Evolutionary conservation across 2,797 vertebrate species (phyloP).

Genomic region (Lemur catta): DNA sequence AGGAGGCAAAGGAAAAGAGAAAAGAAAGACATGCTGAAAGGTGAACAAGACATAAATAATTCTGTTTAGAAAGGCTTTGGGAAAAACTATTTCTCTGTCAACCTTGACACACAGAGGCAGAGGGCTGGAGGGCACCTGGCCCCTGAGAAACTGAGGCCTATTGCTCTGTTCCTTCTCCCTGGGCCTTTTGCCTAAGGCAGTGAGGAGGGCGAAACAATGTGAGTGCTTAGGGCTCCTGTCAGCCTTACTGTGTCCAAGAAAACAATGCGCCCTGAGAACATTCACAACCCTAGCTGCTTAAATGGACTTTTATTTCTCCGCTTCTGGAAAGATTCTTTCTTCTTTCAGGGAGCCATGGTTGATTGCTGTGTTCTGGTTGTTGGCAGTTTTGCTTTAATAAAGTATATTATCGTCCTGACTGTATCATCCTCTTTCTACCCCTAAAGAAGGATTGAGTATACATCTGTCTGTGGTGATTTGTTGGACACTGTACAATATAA

Average conservation of each 20-base stretch:
- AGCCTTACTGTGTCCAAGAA: neutral
- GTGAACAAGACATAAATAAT: neutral
- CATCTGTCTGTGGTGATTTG: neutral
- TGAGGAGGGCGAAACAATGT: neutral
- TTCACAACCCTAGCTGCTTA: neutral
- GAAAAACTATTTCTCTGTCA: neutral
- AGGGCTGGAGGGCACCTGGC: too few species aligned
- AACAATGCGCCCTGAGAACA: neutral
- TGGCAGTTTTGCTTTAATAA: neutral
- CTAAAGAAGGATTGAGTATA: neutral
- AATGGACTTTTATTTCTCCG: neutral
- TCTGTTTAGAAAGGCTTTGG: neutral
- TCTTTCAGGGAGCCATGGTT: neutral
- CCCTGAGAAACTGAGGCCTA: neutral
- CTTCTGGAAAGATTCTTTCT: neutral
- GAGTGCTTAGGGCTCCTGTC: neutral
- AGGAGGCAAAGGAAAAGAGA: neutral
- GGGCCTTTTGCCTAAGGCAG: neutral
- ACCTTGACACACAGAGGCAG: neutral
- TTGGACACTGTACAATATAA: neutral
- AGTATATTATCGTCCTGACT: neutral
- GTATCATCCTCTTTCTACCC: neutral
- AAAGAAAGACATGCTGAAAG: slow-evolving; percentile 16
- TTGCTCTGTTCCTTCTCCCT: neutral
- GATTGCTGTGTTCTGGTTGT: neutral